phyloP scores from a whole-genome alignment of 2,888 invertebrate species.

The Glomeris marginata region DNA sequence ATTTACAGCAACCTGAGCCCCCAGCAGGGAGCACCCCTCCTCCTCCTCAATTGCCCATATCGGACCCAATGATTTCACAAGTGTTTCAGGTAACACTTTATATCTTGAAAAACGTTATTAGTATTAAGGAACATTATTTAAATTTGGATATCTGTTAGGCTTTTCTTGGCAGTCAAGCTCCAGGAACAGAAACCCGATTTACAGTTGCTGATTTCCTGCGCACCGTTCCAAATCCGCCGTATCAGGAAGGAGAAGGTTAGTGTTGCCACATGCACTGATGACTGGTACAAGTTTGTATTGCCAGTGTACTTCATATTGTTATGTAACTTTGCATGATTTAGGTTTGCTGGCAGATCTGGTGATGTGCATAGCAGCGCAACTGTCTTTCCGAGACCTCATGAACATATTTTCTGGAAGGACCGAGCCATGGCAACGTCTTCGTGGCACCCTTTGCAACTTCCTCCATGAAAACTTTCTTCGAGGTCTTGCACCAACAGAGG shows the following conservation, averaged over 20 bases:
- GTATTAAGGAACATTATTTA: too few species aligned
- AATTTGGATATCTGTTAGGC: too few species aligned
- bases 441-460: constrained; percentile 34
- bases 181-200: constrained; percentile 11
- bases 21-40: too few species aligned
- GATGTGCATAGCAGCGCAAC: constrained; percentile 24
- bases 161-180: too few species aligned
- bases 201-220: constrained; percentile 33
- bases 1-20: too few species aligned
- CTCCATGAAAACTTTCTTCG: constrained; percentile 33
- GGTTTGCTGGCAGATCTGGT: constrained; percentile 26
- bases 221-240: constrained; percentile 29
- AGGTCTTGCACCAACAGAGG: constrained; percentile 28
- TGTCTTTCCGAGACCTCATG: constrained; percentile 32
- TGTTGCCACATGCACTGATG: too few species aligned
- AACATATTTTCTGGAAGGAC: constrained; percentile 29
- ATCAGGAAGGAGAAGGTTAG: constrained; percentile 32
- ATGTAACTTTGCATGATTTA: constrained; percentile 17
- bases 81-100: too few species aligned
- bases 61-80: too few species aligned
- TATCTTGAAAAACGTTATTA: too few species aligned
- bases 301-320: constrained; percentile 1
- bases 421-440: constrained; percentile 34
- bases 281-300: not conserved
- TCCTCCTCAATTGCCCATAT: too few species aligned